Evolutionary conservation across 2,113 vertebrate genomes (phyloP).

Genomic region (Paralichthys olivaceus): DNA sequence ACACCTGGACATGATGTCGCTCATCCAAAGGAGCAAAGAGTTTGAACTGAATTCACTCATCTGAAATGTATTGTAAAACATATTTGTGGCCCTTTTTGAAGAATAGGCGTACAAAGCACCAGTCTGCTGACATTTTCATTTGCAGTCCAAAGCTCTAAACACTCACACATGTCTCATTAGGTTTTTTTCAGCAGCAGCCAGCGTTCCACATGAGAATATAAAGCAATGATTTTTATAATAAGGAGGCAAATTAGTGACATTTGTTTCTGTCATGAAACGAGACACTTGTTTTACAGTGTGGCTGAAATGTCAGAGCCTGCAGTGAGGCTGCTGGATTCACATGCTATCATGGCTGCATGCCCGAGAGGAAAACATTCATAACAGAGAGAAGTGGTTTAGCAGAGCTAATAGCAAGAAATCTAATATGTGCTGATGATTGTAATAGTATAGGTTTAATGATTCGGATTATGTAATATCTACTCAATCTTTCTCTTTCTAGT

Average conservation of each 20-base stretch:
- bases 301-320: slow-evolving; percentile 9
- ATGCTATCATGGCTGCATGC: slow-evolving; percentile 1
- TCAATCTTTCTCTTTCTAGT: slow-evolving; percentile 39
- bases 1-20: slow-evolving; percentile 4
- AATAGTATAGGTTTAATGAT: neutral
- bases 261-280: slow-evolving; percentile 47
- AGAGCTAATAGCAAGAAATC: neutral
- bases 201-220: neutral
- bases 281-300: slow-evolving; percentile 35
- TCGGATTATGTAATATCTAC: neutral
- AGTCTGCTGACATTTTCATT: neutral
- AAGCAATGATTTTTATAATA: slow-evolving; percentile 1
- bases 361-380: slow-evolving; percentile 30
- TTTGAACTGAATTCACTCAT: neutral
- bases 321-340: neutral
- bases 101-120: neutral
- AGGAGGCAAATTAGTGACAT: slow-evolving; percentile 27
- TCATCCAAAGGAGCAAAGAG: slow-evolving; percentile 5
- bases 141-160: slow-evolving; percentile 5
- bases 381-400: neutral
- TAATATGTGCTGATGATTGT: neutral
- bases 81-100: slow-evolving; percentile 1
- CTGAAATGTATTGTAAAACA: neutral
- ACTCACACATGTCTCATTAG: slow-evolving; percentile 25
- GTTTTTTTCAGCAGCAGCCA: slow-evolving; percentile 5